Conservation (phyloP, 2,113 vertebrate species). For the Gallinago media region DNA sequence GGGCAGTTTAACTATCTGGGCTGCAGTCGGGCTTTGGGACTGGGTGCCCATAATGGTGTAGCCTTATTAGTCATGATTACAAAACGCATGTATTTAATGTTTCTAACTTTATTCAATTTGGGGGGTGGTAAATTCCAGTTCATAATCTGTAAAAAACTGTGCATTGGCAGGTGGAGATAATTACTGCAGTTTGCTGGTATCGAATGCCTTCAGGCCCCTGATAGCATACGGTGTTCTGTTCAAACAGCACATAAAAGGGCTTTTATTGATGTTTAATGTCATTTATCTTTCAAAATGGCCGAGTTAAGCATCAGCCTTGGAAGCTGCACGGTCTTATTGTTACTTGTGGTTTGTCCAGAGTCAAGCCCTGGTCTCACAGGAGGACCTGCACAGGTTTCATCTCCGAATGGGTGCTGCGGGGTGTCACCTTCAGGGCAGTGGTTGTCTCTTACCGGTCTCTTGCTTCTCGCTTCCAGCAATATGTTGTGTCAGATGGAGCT, state of each 20-base stretch:
- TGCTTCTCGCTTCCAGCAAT: background rate
- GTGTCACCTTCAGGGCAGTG: background rate
- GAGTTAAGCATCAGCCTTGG: background rate
- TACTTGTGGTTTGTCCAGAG: background rate
- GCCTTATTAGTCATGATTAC: background rate
- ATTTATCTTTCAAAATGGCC: background rate
- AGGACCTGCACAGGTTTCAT: fast-evolving
- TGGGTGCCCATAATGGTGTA: background rate
- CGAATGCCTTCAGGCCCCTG: background rate
- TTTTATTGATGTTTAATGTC: background rate
- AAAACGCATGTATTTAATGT: background rate
- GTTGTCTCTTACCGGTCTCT: too few species aligned
- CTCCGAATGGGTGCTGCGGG: fast-evolving
- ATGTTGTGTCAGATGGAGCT: background rate
- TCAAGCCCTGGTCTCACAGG: background rate
- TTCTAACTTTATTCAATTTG: background rate
- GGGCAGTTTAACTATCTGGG: background rate
- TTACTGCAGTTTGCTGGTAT: background rate
- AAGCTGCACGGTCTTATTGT: background rate
- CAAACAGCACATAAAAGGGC: background rate
- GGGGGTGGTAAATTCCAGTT: background rate
- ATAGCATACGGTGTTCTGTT: background rate
- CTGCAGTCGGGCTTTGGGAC: background rate
- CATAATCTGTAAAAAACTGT: background rate
- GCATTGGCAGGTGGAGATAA: background rate